Evolutionary conservation across 2,113 vertebrate species (phyloP), one percentile per base, ranked within the genome.

Genomic region (Quiscalus mexicanus): DNA sequence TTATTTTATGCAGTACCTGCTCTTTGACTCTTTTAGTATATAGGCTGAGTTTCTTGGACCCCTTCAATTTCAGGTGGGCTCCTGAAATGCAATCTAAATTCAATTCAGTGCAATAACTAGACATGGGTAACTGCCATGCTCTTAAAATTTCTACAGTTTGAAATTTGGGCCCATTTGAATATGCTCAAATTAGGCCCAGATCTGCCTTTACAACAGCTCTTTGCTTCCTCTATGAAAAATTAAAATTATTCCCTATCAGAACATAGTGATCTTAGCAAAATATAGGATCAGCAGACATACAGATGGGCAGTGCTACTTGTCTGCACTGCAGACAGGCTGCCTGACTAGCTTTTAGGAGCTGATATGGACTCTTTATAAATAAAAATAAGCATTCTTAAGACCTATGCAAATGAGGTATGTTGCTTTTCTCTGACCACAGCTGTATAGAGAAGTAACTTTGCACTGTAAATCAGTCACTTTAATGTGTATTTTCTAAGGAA

Each of bases 21-120:
- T 92, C 49, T 94, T 91, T 87, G 74, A 71, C 76, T 50, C 37
- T 81, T 84, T 94, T 23, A 64, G n/a, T 28, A 49, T 52, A 33
- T 49, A 6, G 6, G 15, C 18, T 97, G 60, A 79, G 80, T 74
- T 93, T 84, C 52, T 96, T 8, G 8, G 16, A 31, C 30, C 62
- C 13, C 4, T 55, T 81, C 31, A 49, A 3, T 14, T 71, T 71
- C 71, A 90, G 18, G 27, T 47, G 52, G 33, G 42, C n/a, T 91
- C 39, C 68, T 92, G 47, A 63, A 75, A 59, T 49, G 35, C 24
- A 31, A 50, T 52, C 44, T 30, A 23, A 93, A 39, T 6, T 49
- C 17, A 81, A 18, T 87, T 45, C n/a, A 35, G 5, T 24, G 25
- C 16, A 65, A 27, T 85, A 76, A 60, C 19, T 67, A 17, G 44